Conservation (phyloP, 1,140 invertebrate genomes). For the Andricus grossulariae region DNA sequence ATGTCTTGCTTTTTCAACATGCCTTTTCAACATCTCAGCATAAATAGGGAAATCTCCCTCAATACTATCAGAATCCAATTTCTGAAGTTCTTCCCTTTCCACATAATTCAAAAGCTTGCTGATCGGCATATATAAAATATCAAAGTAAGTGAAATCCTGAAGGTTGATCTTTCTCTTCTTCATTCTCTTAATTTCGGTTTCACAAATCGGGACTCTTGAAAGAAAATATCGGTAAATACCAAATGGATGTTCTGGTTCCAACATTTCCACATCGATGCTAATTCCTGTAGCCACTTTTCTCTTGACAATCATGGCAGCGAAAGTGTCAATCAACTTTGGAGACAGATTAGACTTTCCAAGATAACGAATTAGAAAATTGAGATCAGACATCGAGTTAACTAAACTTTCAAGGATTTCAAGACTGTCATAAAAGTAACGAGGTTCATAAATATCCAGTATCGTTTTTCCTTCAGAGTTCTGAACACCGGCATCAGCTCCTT, state of each 20-base stretch:
- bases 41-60: background rate
- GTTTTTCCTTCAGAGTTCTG: background rate
- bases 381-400: background rate
- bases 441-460: no score
- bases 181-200: background rate
- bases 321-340: background rate
- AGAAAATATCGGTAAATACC: background rate
- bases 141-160: background rate
- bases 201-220: background rate
- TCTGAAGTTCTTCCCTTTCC: background rate
- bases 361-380: background rate
- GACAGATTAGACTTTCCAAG: background rate
- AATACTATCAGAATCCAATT: background rate
- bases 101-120: no score
- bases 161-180: background rate
- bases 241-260: background rate
- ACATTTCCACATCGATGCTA: background rate
- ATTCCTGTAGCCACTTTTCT: background rate
- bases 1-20: background rate
- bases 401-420: background rate
- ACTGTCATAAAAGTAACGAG: background rate
- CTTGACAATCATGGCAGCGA: background rate
- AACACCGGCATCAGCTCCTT: background rate
- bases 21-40: background rate
- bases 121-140: no score